These are phyloP conservation scores for Celastrina argiolus DNA, from an alignment of 2,888 invertebrate genomes.

Conservation along the genomic window DNA sequence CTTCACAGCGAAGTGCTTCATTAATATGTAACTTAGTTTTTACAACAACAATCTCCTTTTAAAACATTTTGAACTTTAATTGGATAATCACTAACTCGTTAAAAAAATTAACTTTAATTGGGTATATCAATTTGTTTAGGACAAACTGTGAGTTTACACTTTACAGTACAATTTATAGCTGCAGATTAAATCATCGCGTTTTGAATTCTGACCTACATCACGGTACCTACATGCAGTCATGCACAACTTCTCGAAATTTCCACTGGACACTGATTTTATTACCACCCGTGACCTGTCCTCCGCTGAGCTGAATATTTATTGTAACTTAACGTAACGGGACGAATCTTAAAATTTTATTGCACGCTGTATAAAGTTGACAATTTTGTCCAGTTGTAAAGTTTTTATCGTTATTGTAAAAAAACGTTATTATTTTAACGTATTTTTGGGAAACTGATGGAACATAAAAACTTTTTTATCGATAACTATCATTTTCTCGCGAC, in stretches of 20 bases:
- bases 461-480: neutral
- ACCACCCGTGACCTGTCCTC: neutral
- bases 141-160: neutral
- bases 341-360: neutral
- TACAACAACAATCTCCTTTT: too few relatives aligned
- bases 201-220: neutral
- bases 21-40: too few relatives aligned
- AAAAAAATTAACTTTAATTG: too few relatives aligned
- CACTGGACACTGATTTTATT: conserved; percentile 15
- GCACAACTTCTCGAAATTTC: conserved; percentile 17
- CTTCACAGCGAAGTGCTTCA: too few relatives aligned
- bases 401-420: neutral
- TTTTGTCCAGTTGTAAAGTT: neutral
- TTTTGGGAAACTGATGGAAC: too few relatives aligned
- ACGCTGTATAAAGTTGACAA: too few relatives aligned
- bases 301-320: conserved; percentile 9
- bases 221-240: too few relatives aligned
- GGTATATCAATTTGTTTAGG: neutral
- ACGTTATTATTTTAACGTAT: neutral
- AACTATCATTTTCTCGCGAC: too few relatives aligned
- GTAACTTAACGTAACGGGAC: neutral
- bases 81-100: too few relatives aligned
- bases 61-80: too few relatives aligned
- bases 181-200: conserved; percentile 14
- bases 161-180: conserved; percentile 7